phyloP scores from a whole-genome alignment of 2,888 invertebrate genomes.

The Morpho deidamia region DNA sequence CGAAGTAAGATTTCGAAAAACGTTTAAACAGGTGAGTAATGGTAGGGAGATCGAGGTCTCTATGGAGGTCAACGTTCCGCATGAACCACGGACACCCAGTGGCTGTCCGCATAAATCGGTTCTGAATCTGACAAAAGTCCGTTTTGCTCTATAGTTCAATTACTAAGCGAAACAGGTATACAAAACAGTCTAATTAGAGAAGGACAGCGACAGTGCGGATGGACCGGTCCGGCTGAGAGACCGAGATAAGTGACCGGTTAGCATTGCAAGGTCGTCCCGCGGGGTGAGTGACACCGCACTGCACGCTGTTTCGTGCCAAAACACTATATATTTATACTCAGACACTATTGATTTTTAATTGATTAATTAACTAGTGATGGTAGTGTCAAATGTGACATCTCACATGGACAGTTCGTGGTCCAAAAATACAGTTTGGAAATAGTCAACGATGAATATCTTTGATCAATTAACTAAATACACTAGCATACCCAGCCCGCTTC shows the following conservation, averaged over 20 bases:
- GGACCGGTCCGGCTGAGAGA: constrained; percentile 34
- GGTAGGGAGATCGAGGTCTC: too few relatives aligned
- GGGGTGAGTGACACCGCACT: constrained; percentile 64
- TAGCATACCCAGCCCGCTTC: too few relatives aligned
- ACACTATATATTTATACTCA: constrained; percentile 47
- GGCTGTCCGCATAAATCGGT: too few relatives aligned
- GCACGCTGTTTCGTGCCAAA: constrained; percentile 57
- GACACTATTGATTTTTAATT: constrained; percentile 54
- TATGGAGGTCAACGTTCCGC: too few relatives aligned
- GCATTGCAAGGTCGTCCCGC: constrained; percentile 74
- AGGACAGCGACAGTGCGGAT: constrained; percentile 33
- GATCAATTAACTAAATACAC: too few relatives aligned
- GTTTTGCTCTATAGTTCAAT: constrained; percentile 29
- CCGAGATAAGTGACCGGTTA: constrained; percentile 62
- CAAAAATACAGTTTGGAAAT: too few relatives aligned
- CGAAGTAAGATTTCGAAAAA: too few relatives aligned
- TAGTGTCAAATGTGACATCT: not conserved
- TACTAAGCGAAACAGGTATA: constrained; percentile 12
- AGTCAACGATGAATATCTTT: too few relatives aligned
- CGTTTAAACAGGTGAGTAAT: too few relatives aligned
- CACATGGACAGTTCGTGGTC: too few relatives aligned
- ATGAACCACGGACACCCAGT: too few relatives aligned
- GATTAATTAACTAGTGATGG: constrained; percentile 34
- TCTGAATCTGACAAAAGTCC: constrained; percentile 35
- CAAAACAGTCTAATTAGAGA: constrained; percentile 23